Conservation (phyloP, 1,140 invertebrate genomes). For the Sminthurides bifidus region DNA sequence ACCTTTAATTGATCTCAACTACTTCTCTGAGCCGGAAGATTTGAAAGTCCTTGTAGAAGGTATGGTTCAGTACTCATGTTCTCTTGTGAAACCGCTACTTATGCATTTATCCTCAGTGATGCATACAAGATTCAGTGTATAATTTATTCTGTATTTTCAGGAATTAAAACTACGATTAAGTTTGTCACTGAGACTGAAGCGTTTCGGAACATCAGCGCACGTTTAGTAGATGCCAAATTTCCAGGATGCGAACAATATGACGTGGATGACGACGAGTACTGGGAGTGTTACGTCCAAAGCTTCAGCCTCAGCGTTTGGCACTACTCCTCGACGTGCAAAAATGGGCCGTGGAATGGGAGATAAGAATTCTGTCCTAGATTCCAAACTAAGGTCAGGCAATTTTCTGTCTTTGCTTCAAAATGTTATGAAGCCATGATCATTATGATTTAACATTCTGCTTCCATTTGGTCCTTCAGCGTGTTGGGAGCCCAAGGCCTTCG, state of each 20-base stretch:
- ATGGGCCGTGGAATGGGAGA: conserved; percentile 47
- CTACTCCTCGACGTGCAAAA: conserved; percentile 59
- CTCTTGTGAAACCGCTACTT: too few relatives aligned
- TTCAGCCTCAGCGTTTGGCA: conserved; percentile 63
- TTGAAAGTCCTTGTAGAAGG: conserved; percentile 44
- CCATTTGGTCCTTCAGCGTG: conserved; percentile 20
- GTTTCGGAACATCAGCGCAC: conserved; percentile 17
- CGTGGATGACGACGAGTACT: conserved; percentile 66
- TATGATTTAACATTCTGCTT: not conserved
- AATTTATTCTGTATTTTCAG: too few relatives aligned
- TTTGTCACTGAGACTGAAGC: conserved; percentile 17
- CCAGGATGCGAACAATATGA: conserved; percentile 60
- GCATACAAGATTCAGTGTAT: not conserved
- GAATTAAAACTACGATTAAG: conserved; percentile 8
- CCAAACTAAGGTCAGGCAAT: conserved; percentile 31
- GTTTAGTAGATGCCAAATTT: conserved; percentile 35
- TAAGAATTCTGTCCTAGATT: conserved; percentile 43
- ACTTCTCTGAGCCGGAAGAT: conserved; percentile 51
- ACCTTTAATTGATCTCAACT: conserved; percentile 65
- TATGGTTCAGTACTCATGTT: too few relatives aligned
- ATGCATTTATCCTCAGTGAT: not conserved
- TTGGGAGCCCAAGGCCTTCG: conserved; percentile 34
- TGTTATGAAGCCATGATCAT: too few relatives aligned
- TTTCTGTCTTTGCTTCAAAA: too few relatives aligned
- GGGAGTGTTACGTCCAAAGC: conserved; percentile 71